These are phyloP conservation scores for Ficedula albicollis DNA, from an alignment of 2,797 vertebrate species.

Conservation along the genomic window DNA sequence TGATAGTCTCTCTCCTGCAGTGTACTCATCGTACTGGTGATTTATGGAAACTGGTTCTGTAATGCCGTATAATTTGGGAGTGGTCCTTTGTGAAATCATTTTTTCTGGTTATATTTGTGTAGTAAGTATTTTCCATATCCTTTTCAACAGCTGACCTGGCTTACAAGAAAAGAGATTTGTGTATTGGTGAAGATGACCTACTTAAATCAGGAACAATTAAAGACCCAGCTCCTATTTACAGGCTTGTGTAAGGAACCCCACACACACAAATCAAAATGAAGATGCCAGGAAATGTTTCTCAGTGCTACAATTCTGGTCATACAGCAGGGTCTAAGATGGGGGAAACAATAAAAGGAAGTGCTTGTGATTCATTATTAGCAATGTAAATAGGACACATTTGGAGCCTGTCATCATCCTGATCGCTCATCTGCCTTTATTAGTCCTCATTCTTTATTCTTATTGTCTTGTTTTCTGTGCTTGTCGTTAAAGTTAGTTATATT, in stretches of 20 bases:
- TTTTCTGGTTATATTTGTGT: background rate
- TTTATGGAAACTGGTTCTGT: background rate
- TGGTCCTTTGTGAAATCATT: background rate
- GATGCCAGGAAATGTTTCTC: conserved; percentile 4
- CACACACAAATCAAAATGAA: background rate
- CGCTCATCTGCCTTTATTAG: conserved; percentile 59
- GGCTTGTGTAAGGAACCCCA: background rate
- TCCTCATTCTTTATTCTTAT: conserved; percentile 61
- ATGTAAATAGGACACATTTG: conserved; percentile 62
- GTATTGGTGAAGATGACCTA: conserved; percentile 30
- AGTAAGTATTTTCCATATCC: background rate
- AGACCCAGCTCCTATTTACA: conserved; percentile 19
- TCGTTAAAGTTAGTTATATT: conserved; percentile 50
- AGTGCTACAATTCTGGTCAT: conserved; percentile 18
- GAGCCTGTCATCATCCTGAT: conserved; percentile 50
- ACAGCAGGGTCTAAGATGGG: background rate
- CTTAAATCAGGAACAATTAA: conserved; percentile 60
- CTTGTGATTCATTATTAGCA: conserved; percentile 52
- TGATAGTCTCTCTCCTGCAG: background rate
- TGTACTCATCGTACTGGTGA: background rate
- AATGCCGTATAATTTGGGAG: background rate
- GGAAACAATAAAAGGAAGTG: background rate
- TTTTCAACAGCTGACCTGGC: conserved; percentile 21
- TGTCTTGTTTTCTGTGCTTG: conserved; percentile 39
- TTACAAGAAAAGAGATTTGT: background rate